phyloP scores from a whole-genome alignment of 2,113 vertebrate genomes.

The Dasyornis broadbenti region DNA sequence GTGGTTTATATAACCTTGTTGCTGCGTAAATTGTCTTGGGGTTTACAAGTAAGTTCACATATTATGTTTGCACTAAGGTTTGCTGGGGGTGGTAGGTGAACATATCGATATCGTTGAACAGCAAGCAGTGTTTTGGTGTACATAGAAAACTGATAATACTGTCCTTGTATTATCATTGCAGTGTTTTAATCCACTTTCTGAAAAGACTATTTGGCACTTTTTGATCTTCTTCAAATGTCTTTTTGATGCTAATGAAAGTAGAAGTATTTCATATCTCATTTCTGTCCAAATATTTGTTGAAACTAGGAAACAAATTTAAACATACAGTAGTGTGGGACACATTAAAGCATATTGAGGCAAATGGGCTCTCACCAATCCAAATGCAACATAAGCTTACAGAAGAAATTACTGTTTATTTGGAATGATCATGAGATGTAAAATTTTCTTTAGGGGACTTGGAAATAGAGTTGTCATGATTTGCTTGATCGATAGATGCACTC shows the following conservation, averaged over 20 bases:
- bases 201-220: slow-evolving; percentile 69
- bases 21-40: slow-evolving; percentile 66
- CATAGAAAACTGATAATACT: slow-evolving; percentile 63
- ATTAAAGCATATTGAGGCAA: slow-evolving; percentile 42
- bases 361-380: slow-evolving; percentile 50
- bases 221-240: slow-evolving; percentile 54
- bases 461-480: slow-evolving; percentile 57
- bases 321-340: slow-evolving; percentile 2
- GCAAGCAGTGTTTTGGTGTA: slow-evolving; percentile 68
- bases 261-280: slow-evolving; percentile 58
- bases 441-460: slow-evolving; percentile 63
- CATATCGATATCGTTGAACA: slow-evolving; percentile 49
- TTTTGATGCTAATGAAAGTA: slow-evolving; percentile 55
- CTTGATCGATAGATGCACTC: slow-evolving; percentile 64
- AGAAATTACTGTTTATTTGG: slow-evolving; percentile 23
- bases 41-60: slow-evolving; percentile 61
- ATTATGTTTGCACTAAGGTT: slow-evolving; percentile 78
- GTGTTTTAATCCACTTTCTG: slow-evolving; percentile 61
- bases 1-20: slow-evolving; percentile 67
- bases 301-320: slow-evolving; percentile 51
- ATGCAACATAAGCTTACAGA: slow-evolving; percentile 24
- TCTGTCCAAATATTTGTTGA: slow-evolving; percentile 59
- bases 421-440: slow-evolving; percentile 68
- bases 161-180: slow-evolving; percentile 54
- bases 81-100: slow-evolving; percentile 66